Conservation (phyloP, 1,140 invertebrate species). For the Drosophila nebulosa region DNA sequence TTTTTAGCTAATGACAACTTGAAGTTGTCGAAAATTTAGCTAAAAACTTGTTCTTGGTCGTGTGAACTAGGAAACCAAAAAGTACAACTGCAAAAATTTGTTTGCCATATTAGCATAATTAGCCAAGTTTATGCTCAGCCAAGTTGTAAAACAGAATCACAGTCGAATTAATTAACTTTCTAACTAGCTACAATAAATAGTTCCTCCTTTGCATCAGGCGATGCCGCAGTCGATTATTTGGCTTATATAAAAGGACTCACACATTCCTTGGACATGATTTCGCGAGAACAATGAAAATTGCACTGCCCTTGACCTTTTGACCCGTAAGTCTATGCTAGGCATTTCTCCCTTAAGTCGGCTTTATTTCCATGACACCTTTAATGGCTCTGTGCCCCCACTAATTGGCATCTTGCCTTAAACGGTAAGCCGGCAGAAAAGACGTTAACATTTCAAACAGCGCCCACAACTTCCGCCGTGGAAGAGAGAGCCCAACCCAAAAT, state of each 20-base stretch:
- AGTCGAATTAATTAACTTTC: neutral
- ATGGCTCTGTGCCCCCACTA: conserved; percentile 28
- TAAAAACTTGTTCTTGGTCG: conserved; percentile 32
- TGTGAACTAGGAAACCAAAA: conserved; percentile 35
- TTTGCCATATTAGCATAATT: conserved; percentile 21
- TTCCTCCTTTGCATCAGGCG: too few relatives aligned
- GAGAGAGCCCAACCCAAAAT: conserved; percentile 47
- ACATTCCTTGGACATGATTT: too few relatives aligned
- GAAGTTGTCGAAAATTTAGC: conserved; percentile 43
- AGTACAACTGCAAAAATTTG: conserved; percentile 24
- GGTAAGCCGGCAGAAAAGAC: conserved; percentile 33
- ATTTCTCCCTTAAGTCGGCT: conserved; percentile 11
- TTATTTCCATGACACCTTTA: conserved; percentile 16
- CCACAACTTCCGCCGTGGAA: conserved; percentile 63
- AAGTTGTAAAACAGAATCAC: too few relatives aligned
- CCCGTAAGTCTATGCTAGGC: neutral
- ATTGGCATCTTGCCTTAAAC: conserved; percentile 63
- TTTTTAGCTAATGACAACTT: conserved; percentile 59
- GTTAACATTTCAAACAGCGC: conserved; percentile 67
- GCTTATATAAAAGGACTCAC: too few relatives aligned
- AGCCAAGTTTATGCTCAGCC: neutral
- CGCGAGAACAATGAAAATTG: neutral
- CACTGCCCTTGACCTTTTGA: conserved; percentile 46
- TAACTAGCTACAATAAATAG: neutral
- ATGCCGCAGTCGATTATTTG: too few relatives aligned